Evolutionary conservation across 2,888 invertebrate genomes (phyloP).

Genomic region (Phyllotreta cruciferae): DNA sequence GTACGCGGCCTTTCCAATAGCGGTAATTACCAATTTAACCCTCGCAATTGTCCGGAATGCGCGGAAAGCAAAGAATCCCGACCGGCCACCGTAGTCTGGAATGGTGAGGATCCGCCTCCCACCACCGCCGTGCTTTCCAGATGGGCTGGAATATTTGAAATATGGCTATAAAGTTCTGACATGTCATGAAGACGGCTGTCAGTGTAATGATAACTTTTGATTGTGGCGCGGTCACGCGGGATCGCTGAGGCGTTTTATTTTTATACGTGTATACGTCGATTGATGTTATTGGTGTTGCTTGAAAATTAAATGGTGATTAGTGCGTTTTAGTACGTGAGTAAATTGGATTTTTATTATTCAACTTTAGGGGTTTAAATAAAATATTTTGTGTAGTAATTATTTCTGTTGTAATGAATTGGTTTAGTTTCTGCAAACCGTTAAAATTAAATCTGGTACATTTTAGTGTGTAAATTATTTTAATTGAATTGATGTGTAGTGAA

Average conservation of each 20-base stretch:
- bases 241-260: background rate
- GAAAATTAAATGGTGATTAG: background rate
- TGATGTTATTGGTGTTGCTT: background rate
- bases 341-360: too few relatives aligned
- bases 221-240: slow-evolving; percentile 36
- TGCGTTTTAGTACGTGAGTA: background rate
- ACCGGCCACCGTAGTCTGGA: slow-evolving; percentile 32
- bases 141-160: slow-evolving; percentile 50
- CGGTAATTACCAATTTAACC: slow-evolving; percentile 39
- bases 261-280: background rate
- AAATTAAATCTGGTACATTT: too few relatives aligned
- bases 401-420: too few relatives aligned
- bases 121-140: slow-evolving; percentile 34
- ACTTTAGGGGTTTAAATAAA: too few relatives aligned
- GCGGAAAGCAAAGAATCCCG: slow-evolving; percentile 42
- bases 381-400: too few relatives aligned
- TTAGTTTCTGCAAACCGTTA: too few relatives aligned
- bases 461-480: too few relatives aligned
- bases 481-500: too few relatives aligned
- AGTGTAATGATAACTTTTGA: slow-evolving; percentile 47
- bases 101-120: slow-evolving; percentile 36
- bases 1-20: slow-evolving; percentile 26
- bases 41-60: slow-evolving; percentile 39
- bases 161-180: slow-evolving; percentile 54
- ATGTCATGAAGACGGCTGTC: slow-evolving; percentile 52